Base-by-base conservation (phyloP, 2,113 vertebrate species). In the Cavia porcellus region DNA sequence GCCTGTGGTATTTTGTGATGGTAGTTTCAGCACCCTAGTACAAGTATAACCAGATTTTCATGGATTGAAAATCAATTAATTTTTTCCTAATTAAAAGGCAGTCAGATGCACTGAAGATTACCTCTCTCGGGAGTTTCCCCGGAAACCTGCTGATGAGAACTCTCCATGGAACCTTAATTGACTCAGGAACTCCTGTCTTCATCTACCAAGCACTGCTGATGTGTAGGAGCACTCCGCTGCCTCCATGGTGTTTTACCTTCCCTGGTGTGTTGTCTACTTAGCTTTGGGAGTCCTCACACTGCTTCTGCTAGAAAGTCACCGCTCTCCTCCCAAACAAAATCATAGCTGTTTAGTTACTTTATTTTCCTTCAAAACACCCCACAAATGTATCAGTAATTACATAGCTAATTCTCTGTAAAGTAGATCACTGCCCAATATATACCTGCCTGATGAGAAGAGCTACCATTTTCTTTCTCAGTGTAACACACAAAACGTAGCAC, bases 141-240 rank as follows among this genome's bases (percentile, higher is more conserved):
- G 66, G 77, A 42, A 77, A 57, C 6, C 14, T 47, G 35, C 28
- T 45, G 59, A 7, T 83, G 45, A n/a, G 9, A 91, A 61, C 30
- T 35, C 77, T 72, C 82, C 22, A 15, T 1, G 38, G 42, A 86
- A 72, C 66, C 35, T 57, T 32, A 77, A n/a, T 19, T 38, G 28
- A 61, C 2, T 12, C n/a, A 11, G 42, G 2, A 17, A 3, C 0
- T 7, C 64, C 32, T 0, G 3, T 8, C 57, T 62, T 9, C 5
- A 89, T 14, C 30, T 35, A 9, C 15, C 13, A 3, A 55, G 32
- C 17, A 38, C 22, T 66, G 25, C 6, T 1, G 7, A 7, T 17
- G 10, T 35, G 22, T 12, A 9, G 42, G 25, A 32, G 52, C 3
- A 35, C 13, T 4, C 52, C 22, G 8, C 4, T 6, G 9, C 19